A percentile compares a stretch with the other conserved stretches of the same genome.
Evolutionary conservation across 2,113 vertebrate species (phyloP).

Genomic region (Calyptomena viridis): DNA sequence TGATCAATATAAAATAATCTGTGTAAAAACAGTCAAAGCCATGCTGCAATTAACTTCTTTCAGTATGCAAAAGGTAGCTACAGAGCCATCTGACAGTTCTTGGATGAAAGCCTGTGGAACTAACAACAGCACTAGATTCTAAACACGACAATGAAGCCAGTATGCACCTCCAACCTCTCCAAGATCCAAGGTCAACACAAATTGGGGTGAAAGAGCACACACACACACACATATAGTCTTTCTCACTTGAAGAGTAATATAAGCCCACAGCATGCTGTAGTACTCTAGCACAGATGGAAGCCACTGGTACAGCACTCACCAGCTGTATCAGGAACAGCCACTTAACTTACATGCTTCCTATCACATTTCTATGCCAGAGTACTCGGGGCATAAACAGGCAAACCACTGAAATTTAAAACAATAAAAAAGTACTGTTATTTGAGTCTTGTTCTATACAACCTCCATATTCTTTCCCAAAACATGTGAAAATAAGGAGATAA

Average conservation of each 20-base stretch:
- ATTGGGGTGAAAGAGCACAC: background rate
- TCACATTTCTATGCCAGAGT: background rate
- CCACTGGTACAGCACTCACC: background rate
- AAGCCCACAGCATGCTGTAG: background rate
- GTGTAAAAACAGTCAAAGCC: background rate
- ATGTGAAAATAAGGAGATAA: background rate
- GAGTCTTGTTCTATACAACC: conserved; percentile 30
- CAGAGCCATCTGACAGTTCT: background rate
- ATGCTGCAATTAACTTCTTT: background rate
- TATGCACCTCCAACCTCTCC: background rate
- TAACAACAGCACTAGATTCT: background rate
- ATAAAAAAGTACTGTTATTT: background rate
- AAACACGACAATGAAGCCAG: background rate
- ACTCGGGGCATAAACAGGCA: conserved; percentile 42
- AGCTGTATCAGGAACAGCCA: background rate
- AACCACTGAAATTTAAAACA: conserved; percentile 12
- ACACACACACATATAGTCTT: background rate
- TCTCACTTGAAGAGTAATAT: background rate
- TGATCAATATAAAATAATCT: conserved; percentile 28
- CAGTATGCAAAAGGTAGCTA: background rate
- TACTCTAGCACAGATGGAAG: background rate
- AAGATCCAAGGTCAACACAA: background rate
- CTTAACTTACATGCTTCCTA: background rate
- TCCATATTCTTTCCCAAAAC: conserved; percentile 6
- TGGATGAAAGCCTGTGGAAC: background rate